A percentile compares a stretch with the other conserved stretches of the same genome.
Conservation (phyloP, 1,140 invertebrate species). For the Eumeta japonica region DNA sequence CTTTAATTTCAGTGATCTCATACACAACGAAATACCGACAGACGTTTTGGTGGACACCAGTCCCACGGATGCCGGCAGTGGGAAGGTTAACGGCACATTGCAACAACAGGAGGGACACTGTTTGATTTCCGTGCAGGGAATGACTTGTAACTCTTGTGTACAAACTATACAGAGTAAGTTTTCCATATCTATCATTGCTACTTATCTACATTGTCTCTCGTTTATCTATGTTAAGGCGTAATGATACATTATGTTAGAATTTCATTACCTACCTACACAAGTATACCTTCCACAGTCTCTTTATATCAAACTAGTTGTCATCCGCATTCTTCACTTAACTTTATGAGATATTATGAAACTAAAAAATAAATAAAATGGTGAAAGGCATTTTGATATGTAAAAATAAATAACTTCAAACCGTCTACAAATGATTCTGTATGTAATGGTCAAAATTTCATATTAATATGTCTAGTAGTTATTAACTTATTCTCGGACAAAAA, state of each 20-base stretch:
- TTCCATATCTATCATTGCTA: background rate
- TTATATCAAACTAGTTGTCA: too few relatives aligned
- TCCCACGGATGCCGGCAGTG: background rate
- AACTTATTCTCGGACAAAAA: too few relatives aligned
- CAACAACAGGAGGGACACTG: background rate
- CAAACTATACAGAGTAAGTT: slow-evolving; percentile 69
- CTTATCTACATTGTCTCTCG: background rate
- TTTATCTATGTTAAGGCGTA: too few relatives aligned
- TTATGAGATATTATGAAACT: too few relatives aligned
- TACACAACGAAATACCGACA: slow-evolving; percentile 38
- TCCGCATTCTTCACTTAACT: too few relatives aligned
- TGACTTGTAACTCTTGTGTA: slow-evolving; percentile 83
- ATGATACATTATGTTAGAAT: too few relatives aligned
- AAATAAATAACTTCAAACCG: too few relatives aligned
- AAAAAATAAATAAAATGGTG: too few relatives aligned
- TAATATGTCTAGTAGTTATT: background rate
- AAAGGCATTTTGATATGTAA: too few relatives aligned
- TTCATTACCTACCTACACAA: too few relatives aligned
- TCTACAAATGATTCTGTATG: background rate
- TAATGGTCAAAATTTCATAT: background rate
- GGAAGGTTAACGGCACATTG: background rate
- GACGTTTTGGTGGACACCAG: slow-evolving; percentile 40
- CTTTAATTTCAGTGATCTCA: slow-evolving; percentile 28
- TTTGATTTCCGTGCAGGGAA: slow-evolving; percentile 67
- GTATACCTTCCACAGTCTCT: too few relatives aligned